Evolutionary conservation across 2,888 invertebrate genomes (phyloP).

Genomic region (Steinernema scapterisci): DNA sequence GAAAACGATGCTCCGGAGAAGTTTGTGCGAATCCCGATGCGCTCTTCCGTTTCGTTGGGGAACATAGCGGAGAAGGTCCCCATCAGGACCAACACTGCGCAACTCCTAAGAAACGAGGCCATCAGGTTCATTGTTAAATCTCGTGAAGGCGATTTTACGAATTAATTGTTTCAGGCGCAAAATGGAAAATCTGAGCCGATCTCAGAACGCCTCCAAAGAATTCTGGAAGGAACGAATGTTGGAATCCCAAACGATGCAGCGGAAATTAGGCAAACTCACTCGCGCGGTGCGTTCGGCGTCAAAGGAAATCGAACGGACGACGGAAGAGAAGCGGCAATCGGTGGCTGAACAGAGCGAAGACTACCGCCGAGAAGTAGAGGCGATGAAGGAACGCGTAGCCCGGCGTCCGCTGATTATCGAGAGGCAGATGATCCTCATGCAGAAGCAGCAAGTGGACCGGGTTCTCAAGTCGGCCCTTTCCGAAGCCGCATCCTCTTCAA

Average conservation of each 20-base stretch:
- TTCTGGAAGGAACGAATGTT: slow-evolving; percentile 6
- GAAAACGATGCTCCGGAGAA: slow-evolving; percentile 20
- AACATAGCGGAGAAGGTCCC: slow-evolving; percentile 8
- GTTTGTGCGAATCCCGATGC: neutral
- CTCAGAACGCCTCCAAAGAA: neutral
- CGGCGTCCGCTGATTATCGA: neutral
- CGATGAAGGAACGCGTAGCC: slow-evolving; percentile 12
- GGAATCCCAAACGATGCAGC: slow-evolving; percentile 1
- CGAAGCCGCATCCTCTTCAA: neutral
- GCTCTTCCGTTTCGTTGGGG: neutral
- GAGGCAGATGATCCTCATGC: slow-evolving; percentile 13
- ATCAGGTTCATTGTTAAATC: neutral
- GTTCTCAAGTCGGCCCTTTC: neutral
- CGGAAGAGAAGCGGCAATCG: neutral
- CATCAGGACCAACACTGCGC: neutral
- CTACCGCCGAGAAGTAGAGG: slow-evolving; percentile 13
- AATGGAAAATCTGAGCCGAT: neutral
- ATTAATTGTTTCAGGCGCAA: neutral
- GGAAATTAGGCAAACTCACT: slow-evolving; percentile 13
- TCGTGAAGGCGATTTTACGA: neutral
- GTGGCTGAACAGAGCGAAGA: neutral
- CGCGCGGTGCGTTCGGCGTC: neutral
- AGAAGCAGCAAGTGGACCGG: slow-evolving; percentile 14
- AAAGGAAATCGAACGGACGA: neutral
- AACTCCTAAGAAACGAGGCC: slow-evolving; percentile 6